Conservation (phyloP, 2,888 invertebrate species). For the Melinopterus prodromus region DNA sequence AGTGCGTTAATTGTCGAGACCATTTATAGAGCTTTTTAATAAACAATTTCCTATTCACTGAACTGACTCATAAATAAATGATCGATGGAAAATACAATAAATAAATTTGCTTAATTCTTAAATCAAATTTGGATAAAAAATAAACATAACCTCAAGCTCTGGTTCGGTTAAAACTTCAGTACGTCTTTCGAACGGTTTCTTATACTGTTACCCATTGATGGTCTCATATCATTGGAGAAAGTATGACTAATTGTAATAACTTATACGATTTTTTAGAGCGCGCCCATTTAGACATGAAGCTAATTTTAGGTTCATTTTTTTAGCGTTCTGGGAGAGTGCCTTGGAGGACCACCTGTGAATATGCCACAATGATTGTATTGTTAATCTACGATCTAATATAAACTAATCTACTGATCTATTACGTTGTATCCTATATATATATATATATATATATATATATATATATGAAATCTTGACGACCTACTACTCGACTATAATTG, state of each 20-base stretch:
- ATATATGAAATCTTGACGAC: neutral
- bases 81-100: too few relatives aligned
- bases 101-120: too few relatives aligned
- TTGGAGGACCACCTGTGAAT: neutral
- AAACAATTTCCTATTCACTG: too few relatives aligned
- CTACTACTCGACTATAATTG: neutral
- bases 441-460: too few relatives aligned
- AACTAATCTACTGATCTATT: neutral
- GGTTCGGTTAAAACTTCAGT: too few relatives aligned
- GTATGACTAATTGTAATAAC: neutral
- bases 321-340: neutral
- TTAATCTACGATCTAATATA: neutral
- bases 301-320: neutral
- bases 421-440: neutral
- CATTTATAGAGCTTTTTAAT: too few relatives aligned
- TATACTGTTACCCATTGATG: neutral
- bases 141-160: too few relatives aligned
- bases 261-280: conserved; percentile 4
- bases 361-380: neutral
- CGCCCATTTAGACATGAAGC: neutral
- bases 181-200: neutral
- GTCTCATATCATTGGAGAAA: neutral
- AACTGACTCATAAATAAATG: too few relatives aligned
- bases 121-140: too few relatives aligned
- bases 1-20: too few relatives aligned